Percentiles rank a stretch among this genome's conserved stretches.
phyloP scores from a whole-genome alignment of 2,888 invertebrate genomes.

The Fragum whitleyi region DNA sequence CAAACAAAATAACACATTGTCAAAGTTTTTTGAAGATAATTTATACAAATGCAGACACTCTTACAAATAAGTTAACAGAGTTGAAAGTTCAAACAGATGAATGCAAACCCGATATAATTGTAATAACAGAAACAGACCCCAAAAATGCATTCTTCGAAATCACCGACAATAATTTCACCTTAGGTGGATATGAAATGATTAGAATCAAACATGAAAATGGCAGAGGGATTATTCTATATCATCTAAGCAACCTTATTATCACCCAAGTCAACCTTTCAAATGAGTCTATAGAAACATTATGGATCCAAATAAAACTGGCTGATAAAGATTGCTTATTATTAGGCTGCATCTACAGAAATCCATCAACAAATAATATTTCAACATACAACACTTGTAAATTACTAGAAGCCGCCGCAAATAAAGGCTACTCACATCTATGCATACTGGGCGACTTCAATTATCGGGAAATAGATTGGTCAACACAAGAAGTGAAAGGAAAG shows the following conservation, averaged over 20 bases:
- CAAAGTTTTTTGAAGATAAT: not conserved
- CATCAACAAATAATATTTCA: not conserved
- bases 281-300: not conserved
- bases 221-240: not conserved
- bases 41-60: not conserved
- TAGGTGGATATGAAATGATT: not conserved
- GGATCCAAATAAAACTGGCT: not conserved
- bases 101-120: not conserved
- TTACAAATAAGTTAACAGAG: not conserved
- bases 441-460: slow-evolving; percentile 5
- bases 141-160: not conserved
- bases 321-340: not conserved
- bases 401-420: no score
- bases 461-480: not conserved
- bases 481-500: no score
- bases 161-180: not conserved
- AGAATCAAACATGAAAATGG: not conserved
- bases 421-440: no score
- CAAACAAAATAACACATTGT: not conserved
- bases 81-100: not conserved
- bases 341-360: not conserved
- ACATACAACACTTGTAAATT: not conserved
- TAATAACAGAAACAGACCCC: not conserved
- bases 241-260: not conserved
- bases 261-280: not conserved